Base-by-base conservation (phyloP, 2,797 vertebrate species). In the Alfaro cultratus region DNA sequence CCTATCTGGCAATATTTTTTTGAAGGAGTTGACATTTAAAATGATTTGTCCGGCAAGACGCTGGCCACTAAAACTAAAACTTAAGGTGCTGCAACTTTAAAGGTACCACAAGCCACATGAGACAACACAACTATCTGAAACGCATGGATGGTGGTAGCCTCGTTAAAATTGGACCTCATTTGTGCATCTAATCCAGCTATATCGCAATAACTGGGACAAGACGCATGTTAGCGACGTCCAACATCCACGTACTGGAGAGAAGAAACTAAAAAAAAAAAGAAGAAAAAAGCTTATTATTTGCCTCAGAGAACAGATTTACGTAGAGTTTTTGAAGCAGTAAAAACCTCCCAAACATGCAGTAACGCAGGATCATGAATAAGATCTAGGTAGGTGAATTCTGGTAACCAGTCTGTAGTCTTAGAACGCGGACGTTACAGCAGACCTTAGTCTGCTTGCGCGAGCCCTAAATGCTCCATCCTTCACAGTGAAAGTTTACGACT, bases 401-500 rank as follows among this genome's bases (percentile, higher is more conserved):
- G 72, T 76, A 70, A 77, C 80, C 64, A 39, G 88, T 82, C 80
- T 78, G 73, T 74, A 43, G 74, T 39, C 79, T 83, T 64, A 46
- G 46, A 80, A 79, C 47, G 60, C 46, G 0, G 72, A 84, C 80
- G 29, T 89, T 82, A 90, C 85, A 89, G 83, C n/a, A n/a, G n/a
- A n/a, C 84, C 77, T 34, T 79, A 80, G 84, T 89, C 83, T 82
- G 85, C 62, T 76, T 85, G 23, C 71, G 83, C 13, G 84, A 93
- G 84, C 85, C 75, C 62, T 18, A 34, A 55, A 64, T 51, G 77
- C 85, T 79, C 88, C 13, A 5, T 78, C 86, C 85, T 85, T 93
- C 93, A 93, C 93, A 94, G 92, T 93, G 92, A 90, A 87, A 80
- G 81, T 88, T 77, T 83, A 72, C 75, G 76, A 72, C 62, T 49